Percentiles rank a stretch among this genome's conserved stretches.
These are phyloP conservation scores for Aurelia sp. DNA, from an alignment of 30 jellyfish, hydroid and myxozoan species.

Conservation along the genomic window DNA sequence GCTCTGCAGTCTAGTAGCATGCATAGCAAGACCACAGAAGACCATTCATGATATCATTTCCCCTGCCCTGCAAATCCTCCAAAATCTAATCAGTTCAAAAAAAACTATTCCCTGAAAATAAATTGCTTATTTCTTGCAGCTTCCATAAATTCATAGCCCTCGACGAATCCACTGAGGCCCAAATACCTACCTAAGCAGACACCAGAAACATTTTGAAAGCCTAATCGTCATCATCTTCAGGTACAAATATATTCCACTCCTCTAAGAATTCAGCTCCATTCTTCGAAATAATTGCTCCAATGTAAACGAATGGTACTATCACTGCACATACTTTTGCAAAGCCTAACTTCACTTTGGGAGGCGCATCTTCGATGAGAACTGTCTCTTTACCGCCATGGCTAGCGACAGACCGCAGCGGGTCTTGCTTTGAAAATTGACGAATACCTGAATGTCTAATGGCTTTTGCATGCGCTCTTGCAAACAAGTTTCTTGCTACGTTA, in stretches of 20 bases:
- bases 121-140: no score
- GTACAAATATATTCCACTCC: constrained; percentile 89
- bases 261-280: constrained; percentile 87
- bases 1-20: no score
- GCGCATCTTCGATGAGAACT: constrained; percentile 56
- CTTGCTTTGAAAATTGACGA: not conserved
- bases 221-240: constrained; percentile 90
- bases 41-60: no score
- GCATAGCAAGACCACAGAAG: no score
- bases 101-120: no score
- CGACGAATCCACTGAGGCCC: no score
- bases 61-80: no score
- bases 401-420: not conserved
- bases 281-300: constrained; percentile 84
- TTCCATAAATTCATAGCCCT: no score
- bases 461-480: not conserved
- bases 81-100: no score
- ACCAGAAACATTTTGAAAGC: not conserved
- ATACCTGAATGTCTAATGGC: not conserved
- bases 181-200: not conserved
- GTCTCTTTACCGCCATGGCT: not conserved
- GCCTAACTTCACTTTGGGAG: constrained; percentile 70
- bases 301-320: constrained; percentile 58
- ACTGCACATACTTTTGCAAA: constrained; percentile 56
- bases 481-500: not conserved